Base-by-base conservation (phyloP, 2,888 invertebrate genomes). In the Gastracanthus pulcherrimus region DNA sequence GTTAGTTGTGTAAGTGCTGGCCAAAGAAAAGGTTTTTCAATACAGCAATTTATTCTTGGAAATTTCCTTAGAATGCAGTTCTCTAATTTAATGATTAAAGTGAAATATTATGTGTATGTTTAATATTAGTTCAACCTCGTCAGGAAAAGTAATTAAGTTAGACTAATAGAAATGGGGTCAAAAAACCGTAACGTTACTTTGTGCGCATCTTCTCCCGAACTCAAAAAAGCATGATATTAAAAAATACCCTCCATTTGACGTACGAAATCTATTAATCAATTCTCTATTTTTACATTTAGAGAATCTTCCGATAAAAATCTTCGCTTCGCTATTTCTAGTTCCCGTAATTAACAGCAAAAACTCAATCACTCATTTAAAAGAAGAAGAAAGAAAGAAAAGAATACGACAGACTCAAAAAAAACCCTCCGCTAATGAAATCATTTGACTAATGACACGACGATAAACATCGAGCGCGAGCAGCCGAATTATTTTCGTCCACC, bases 371-470 rank as follows among this genome's bases (percentile, higher is more conserved):
- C 62, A 31, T 45, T 36, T 26, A 29, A 36, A 38, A 41, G 29
- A 26, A 3, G 5, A 45, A 62, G 29, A 31, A 29, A 9, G 26
- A 60, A 76, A 13, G 51, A 7, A 23, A 36, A 36, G 23, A 45
- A 29, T n/a, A 41, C 26, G 60, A 64, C 67, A 45, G 69, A 62
- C 55, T 31, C 55, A 72, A 69, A 74, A 58, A 69, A 64, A 67
- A 41, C 69, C 16, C 38, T 55, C 38, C 34, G 36, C 66, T 80
- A 82, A 82, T 76, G 82, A 80, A 82, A 82, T 82, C 76, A 60
- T 41, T 79, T 76, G 82, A 76, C 72, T 82, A 72, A 82, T 76
- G 82, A 76, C 67, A 29, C 41, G 75, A 60, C 75, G 62, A 76
- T 48, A 41, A 31, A 62, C 45, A 67, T 77, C 67, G 34, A 34